phyloP scores from a whole-genome alignment of 2,113 vertebrate species.

The Cercocebus atys region DNA sequence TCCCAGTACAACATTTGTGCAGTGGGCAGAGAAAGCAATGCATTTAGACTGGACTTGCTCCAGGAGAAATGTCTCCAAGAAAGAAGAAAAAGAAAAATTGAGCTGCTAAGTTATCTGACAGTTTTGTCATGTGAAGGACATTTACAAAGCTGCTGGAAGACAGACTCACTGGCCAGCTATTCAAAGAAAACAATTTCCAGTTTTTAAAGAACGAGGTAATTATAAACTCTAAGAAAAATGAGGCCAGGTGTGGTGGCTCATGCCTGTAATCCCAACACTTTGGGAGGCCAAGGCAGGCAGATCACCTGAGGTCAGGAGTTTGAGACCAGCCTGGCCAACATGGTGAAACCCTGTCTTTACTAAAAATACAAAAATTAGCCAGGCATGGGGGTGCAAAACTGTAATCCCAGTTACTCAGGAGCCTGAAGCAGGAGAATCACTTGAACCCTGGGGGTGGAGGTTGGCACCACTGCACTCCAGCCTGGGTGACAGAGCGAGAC shows the following conservation, averaged over 20 bases:
- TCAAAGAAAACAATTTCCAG: background rate
- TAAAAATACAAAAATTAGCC: too few species aligned
- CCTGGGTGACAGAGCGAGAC: too few species aligned
- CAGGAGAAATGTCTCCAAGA: background rate
- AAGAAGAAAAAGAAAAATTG: background rate
- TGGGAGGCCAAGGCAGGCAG: too few species aligned
- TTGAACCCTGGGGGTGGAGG: fast-evolving
- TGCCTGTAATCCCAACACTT: too few species aligned
- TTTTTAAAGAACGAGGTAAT: background rate
- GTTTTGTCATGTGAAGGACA: background rate
- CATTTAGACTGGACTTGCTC: background rate
- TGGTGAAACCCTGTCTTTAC: too few species aligned
- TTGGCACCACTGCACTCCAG: too few species aligned
- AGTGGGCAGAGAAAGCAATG: background rate
- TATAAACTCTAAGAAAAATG: background rate
- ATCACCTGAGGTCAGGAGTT: too few species aligned
- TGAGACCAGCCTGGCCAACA: too few species aligned
- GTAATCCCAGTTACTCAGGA: too few species aligned
- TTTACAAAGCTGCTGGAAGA: background rate
- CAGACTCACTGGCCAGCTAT: background rate
- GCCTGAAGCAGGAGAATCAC: too few species aligned
- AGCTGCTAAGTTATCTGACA: background rate
- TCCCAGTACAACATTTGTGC: background rate
- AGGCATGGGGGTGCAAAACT: too few species aligned
- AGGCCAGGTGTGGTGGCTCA: too few species aligned